These are phyloP conservation scores for Procambarus virginalis DNA, from an alignment of 1,140 invertebrate genomes.

Conservation along the genomic window DNA sequence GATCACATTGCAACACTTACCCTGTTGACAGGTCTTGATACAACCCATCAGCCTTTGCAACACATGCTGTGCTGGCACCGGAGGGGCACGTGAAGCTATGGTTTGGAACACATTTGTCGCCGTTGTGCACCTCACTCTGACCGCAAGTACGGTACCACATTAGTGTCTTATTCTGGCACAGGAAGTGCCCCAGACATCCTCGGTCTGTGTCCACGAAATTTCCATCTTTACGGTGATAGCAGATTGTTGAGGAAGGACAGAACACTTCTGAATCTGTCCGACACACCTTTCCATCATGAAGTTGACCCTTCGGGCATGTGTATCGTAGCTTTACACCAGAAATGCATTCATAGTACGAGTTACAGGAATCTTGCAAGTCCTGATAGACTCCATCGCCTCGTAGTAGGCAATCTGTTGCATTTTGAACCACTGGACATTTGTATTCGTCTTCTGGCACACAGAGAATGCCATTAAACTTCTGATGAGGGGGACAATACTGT, in stretches of 20 bases:
- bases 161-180: conserved; percentile 3
- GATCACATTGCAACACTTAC: background rate
- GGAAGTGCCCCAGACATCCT: conserved; percentile 26
- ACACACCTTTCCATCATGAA: conserved; percentile 27
- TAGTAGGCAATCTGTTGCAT: conserved; percentile 8
- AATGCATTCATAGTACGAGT: conserved; percentile 33
- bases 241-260: conserved; percentile 30
- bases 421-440: conserved; percentile 26
- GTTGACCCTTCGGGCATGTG: conserved; percentile 37
- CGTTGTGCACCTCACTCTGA: conserved; percentile 11
- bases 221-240: conserved; percentile 9
- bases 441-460: conserved; percentile 21
- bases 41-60: conserved; percentile 28
- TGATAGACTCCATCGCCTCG: conserved; percentile 37
- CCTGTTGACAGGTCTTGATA: conserved; percentile 24
- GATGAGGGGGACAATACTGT: conserved; percentile 14
- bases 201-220: conserved; percentile 20
- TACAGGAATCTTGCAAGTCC: conserved; percentile 9
- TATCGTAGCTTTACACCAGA: conserved; percentile 18
- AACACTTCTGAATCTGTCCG: background rate
- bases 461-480: conserved; percentile 42
- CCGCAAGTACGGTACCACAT: conserved; percentile 27
- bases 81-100: conserved; percentile 13
- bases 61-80: background rate
- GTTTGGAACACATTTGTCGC: background rate